Evolutionary conservation across 2,888 invertebrate genomes (phyloP).

Genomic region (Epinotia ramella): DNA sequence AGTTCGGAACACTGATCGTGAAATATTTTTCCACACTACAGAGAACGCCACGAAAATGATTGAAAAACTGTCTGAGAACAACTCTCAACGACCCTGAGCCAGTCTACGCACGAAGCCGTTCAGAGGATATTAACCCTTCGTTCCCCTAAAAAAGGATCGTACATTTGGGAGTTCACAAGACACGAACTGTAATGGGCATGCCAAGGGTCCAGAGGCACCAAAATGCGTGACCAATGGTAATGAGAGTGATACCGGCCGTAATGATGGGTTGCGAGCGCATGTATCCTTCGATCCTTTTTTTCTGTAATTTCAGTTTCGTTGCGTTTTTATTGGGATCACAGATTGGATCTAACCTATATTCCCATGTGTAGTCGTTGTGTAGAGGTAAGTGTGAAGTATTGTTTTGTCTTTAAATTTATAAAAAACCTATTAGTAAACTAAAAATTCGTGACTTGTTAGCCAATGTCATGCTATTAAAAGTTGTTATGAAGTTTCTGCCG

Average conservation of each 20-base stretch:
- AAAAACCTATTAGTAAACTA: too few relatives aligned
- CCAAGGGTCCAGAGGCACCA: constrained; percentile 51
- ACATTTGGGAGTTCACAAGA: constrained; percentile 27
- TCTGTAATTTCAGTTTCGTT: constrained; percentile 24
- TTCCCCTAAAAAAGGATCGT: constrained; percentile 6
- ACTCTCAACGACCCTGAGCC: too few relatives aligned
- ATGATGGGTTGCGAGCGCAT: constrained; percentile 40
- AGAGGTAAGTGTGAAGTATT: background rate
- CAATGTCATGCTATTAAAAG: too few relatives aligned
- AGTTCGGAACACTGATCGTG: too few relatives aligned
- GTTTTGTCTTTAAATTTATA: background rate
- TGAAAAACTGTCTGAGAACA: too few relatives aligned
- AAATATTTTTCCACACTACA: too few relatives aligned
- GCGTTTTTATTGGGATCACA: background rate
- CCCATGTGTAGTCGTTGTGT: background rate
- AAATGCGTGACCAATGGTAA: constrained; percentile 49
- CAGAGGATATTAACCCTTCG: constrained; percentile 16
- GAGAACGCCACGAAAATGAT: too few relatives aligned
- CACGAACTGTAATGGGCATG: constrained; percentile 62
- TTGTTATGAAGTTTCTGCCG: too few relatives aligned
- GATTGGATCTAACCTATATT: constrained; percentile 18
- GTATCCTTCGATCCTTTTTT: constrained; percentile 18
- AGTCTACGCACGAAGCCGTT: background rate
- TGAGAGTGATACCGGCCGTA: constrained; percentile 47
- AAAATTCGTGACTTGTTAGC: too few relatives aligned